Evolutionary conservation across 2,113 vertebrate genomes (phyloP).

Genomic region (Zosterops lateralis): DNA sequence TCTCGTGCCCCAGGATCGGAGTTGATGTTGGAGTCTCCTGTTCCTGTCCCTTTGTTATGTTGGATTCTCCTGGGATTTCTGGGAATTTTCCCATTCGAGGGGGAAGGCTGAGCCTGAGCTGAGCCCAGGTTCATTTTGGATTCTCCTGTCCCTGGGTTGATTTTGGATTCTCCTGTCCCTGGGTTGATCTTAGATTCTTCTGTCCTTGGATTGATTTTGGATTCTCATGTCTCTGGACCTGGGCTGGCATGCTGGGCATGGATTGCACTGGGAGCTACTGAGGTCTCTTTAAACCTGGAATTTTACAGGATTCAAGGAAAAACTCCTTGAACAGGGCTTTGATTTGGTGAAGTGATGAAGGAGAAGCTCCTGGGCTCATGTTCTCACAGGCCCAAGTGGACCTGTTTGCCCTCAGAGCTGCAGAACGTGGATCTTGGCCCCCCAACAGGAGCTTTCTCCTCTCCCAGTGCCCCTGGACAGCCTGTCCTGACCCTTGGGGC

Average conservation of each 20-base stretch:
- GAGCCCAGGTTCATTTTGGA: not conserved
- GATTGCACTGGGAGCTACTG: rapidly evolving
- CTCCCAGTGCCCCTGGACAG: not conserved
- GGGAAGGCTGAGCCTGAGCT: too few relatives aligned
- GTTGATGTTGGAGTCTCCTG: rapidly evolving
- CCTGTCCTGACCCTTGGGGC: not conserved
- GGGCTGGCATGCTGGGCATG: not conserved
- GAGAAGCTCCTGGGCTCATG: not conserved
- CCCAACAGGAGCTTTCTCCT: not conserved
- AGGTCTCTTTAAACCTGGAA: not conserved
- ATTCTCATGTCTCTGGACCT: not conserved
- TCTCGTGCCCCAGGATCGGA: not conserved
- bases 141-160: not conserved
- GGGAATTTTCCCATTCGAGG: too few relatives aligned
- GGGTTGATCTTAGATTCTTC: not conserved
- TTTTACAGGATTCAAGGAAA: not conserved
- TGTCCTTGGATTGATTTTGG: too few relatives aligned
- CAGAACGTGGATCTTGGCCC: not conserved
- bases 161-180: too few relatives aligned
- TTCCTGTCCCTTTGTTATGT: too few relatives aligned
- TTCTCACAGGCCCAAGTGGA: not conserved
- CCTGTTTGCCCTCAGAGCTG: not conserved
- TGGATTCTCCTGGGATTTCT: too few relatives aligned
- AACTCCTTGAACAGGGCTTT: not conserved
- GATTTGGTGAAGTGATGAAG: not conserved